Evolutionary conservation across 2,888 invertebrate species (phyloP).

Genomic region (Argynnis bischoffii): DNA sequence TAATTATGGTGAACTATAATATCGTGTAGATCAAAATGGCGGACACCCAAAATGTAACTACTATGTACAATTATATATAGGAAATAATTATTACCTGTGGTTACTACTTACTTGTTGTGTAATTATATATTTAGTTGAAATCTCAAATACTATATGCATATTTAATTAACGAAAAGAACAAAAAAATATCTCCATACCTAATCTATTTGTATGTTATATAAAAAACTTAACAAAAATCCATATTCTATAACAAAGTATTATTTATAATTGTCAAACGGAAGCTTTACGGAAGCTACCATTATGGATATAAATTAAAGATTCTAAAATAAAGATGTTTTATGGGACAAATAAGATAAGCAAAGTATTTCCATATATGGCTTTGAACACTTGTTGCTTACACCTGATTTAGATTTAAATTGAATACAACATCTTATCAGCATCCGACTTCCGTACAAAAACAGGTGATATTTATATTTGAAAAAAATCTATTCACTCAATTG

Average conservation of each 20-base stretch:
- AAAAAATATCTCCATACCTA: too few species aligned
- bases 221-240: slow-evolving; percentile 1
- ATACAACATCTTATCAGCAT: slow-evolving; percentile 53
- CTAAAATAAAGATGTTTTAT: slow-evolving; percentile 9
- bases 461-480: slow-evolving; percentile 53
- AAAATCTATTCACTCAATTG: slow-evolving; percentile 59
- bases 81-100: slow-evolving; percentile 51
- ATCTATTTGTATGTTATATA: too few species aligned
- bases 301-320: slow-evolving; percentile 8
- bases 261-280: slow-evolving; percentile 10
- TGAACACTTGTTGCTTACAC: slow-evolving; percentile 36
- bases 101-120: slow-evolving; percentile 23
- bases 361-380: neutral
- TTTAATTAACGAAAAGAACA: too few species aligned
- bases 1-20: slow-evolving; percentile 63
- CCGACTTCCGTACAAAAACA: slow-evolving; percentile 71
- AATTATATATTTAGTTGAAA: too few species aligned
- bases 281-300: neutral
- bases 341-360: slow-evolving; percentile 8
- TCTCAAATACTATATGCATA: too few species aligned
- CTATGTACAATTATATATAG: slow-evolving; percentile 57
- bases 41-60: slow-evolving; percentile 74
- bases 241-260: neutral
- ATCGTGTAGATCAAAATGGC: slow-evolving; percentile 75
- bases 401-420: slow-evolving; percentile 41